phyloP scores from a whole-genome alignment of 2,113 vertebrate genomes.

The Bothrops jararaca region DNA sequence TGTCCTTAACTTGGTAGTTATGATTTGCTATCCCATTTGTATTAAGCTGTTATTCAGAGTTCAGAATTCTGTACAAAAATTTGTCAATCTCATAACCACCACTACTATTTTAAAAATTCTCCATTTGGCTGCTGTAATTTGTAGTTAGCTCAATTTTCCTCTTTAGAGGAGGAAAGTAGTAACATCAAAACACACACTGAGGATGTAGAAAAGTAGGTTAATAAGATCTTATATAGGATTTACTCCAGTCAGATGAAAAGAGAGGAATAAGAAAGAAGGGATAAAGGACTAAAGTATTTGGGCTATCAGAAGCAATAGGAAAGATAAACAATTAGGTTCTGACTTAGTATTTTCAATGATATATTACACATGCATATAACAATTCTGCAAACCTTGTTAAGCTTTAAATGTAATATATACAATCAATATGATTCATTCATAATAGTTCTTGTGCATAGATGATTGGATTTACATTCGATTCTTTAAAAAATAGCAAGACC shows the following conservation, averaged over 20 bases:
- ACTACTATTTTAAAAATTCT: background rate
- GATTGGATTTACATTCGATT: background rate
- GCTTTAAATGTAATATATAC: background rate
- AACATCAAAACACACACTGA: background rate
- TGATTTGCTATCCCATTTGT: background rate
- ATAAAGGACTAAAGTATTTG: background rate
- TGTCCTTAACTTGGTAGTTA: background rate
- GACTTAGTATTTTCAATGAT: background rate
- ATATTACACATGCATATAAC: background rate
- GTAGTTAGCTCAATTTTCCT: background rate
- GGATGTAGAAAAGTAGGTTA: background rate
- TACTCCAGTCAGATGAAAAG: background rate
- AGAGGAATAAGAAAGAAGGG: conserved; percentile 19
- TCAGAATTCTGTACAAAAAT: background rate
- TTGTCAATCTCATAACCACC: background rate
- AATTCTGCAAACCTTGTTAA: background rate
- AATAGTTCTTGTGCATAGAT: background rate
- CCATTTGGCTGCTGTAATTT: too few relatives aligned
- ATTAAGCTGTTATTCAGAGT: background rate
- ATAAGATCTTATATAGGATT: background rate
- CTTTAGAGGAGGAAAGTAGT: background rate
- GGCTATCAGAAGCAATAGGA: background rate
- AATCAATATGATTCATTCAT: background rate
- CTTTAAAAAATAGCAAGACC: background rate
- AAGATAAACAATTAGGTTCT: background rate